Evolutionary conservation across 2,797 vertebrate genomes (phyloP), one percentile per base, ranked within the genome.

Genomic region (Falco berigora): DNA sequence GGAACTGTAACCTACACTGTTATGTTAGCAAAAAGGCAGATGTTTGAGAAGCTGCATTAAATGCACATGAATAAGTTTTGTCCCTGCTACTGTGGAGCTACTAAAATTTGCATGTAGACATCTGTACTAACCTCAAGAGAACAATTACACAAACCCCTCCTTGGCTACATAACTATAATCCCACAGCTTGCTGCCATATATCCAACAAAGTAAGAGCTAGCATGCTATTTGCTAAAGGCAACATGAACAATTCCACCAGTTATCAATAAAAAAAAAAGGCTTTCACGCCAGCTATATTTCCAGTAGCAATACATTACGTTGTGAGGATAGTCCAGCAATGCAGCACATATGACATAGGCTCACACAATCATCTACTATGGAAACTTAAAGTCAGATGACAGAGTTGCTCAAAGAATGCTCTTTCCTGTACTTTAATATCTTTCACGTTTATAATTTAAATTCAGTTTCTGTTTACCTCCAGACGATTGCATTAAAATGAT

Each of bases 391-490:
- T 76, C 71, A 82, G 49, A 77, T 38, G 49, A 90, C 56, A 95
- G 49, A 87, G 34, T 77, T 68, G 44, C 38, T 76, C 36, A 58
- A 79, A 92, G 79, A 90, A 91, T 63, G 42, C n/a, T 69, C 53
- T 58, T 93, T 82, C 74, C 74, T 79, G 40, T 53, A 84, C 66
- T 77, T 85, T 76, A 93, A 86, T 53, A 73, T 80, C 79, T 83
- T 88, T 88, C 82, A 79, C 9, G 8, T 89, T 90, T 74, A 76
- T 52, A 85, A 80, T 78, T 93, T 85, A 79, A 95, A 95, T 94
- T 92, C 61, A 64, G 92, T 89, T 93, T 92, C 94, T 92, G 76
- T 88, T 95, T 90, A 67, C 44, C 49, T 89, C 88, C 67, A 86
- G 67, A 79, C 18, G 25, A 94, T 36, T 84, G 71, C 77, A 95